Base-by-base conservation (phyloP, 2,113 vertebrate species). In the Gorsachius goisagi region DNA sequence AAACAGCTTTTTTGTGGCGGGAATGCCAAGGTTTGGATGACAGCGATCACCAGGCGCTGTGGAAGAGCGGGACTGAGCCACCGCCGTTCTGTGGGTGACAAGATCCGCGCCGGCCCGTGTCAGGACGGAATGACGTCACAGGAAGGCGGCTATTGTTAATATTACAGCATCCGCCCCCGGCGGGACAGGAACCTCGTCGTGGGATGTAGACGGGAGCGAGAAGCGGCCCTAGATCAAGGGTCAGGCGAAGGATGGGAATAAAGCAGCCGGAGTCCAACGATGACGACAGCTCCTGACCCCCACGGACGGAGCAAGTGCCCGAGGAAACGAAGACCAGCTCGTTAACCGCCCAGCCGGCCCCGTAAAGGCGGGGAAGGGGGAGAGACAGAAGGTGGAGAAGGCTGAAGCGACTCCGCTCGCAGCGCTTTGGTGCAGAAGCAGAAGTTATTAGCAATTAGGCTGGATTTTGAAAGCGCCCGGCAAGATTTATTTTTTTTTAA, bases 231-330 rank as follows among this genome's bases (percentile, higher is more conserved):
- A 5, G 15, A 37, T 21, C 12, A 13, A 24, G 44, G 21, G 15
- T 21, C 24, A 26, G 60, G 27, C 3, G 26, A 68, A 68, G 37
- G 44, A n/a, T 1, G 26, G 75, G 27, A 32, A n/a, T 14, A 9
- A 27, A 62, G 9, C 16, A 5, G 45, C 35, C 4, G 13, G 27
- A 37, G 7, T 13, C 67, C 26, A 13, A 47, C 14, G 4, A 7
- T 5, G 4, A 12, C 3, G 2, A 5, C 24, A 4, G 45, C 67
- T 50, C 66, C 33, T 16, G 2, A 30, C n/a, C 68, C 47, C 67
- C 14, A 2, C 4, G 6, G 35, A 7, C 2, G 4, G 56, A 15
- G 24, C 12, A 11, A 49, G 30, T 2, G 3, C 18, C 30, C 3
- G 8, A 52, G 20, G 47, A 41, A 24, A 7, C 2, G 3, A 10